Conservation (phyloP, 2,888 invertebrate genomes). For the Odiellus spinosus region DNA sequence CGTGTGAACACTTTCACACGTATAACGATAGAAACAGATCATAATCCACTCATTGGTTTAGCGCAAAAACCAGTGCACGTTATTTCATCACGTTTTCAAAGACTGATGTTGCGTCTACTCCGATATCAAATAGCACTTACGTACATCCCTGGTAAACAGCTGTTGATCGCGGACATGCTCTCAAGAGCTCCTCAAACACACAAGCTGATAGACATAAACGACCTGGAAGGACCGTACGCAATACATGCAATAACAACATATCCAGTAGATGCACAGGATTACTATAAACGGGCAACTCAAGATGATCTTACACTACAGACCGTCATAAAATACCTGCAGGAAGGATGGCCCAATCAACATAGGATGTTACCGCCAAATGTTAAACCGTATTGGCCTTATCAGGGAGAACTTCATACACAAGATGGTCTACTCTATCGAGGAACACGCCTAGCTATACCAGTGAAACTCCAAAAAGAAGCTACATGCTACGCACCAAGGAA, state of each 20-base stretch:
- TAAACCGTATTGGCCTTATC: slow-evolving; percentile 1
- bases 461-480: slow-evolving; percentile 1
- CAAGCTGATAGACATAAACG: background rate
- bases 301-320: slow-evolving; percentile 2
- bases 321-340: background rate
- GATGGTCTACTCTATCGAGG: slow-evolving; percentile 4
- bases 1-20: too few species aligned
- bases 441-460: slow-evolving; percentile 1
- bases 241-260: background rate
- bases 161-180: slow-evolving; percentile 18
- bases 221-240: background rate
- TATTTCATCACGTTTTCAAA: slow-evolving; percentile 26
- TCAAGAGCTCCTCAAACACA: slow-evolving; percentile 9
- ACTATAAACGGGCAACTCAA: background rate
- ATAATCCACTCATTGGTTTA: slow-evolving; percentile 27
- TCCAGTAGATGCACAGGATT: slow-evolving; percentile 1
- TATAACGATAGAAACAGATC: slow-evolving; percentile 25
- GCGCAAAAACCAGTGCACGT: slow-evolving; percentile 26
- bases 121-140: slow-evolving; percentile 1
- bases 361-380: background rate
- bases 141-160: slow-evolving; percentile 14
- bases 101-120: slow-evolving; percentile 22
- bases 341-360: slow-evolving; percentile 5
- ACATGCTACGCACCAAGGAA: slow-evolving; percentile 2
- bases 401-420: slow-evolving; percentile 3